These are phyloP conservation scores for Coenonympha arcania DNA, from an alignment of 2,888 invertebrate species.

Conservation along the genomic window DNA sequence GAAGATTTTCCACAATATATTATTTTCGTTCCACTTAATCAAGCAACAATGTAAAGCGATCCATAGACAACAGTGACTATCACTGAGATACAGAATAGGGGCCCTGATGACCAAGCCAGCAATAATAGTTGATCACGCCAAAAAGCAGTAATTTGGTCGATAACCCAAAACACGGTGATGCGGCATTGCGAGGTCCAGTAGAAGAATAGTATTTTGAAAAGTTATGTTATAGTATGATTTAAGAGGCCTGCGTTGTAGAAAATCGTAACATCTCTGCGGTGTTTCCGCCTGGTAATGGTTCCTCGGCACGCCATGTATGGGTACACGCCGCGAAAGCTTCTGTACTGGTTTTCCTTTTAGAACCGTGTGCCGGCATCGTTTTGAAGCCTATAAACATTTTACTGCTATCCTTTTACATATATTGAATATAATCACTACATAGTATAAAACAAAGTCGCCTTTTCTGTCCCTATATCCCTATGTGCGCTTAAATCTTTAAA, in stretches of 20 bases:
- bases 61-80: too few relatives aligned
- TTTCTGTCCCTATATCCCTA: too few relatives aligned
- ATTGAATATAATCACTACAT: too few relatives aligned
- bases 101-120: neutral
- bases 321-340: constrained; percentile 24
- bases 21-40: too few relatives aligned
- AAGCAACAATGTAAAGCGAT: too few relatives aligned
- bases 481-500: too few relatives aligned
- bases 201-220: too few relatives aligned
- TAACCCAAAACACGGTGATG: constrained; percentile 17
- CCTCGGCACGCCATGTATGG: constrained; percentile 36
- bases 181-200: constrained; percentile 8
- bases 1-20: too few relatives aligned
- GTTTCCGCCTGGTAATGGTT: constrained; percentile 37
- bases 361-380: neutral
- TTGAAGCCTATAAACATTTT: neutral
- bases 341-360: neutral
- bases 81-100: too few relatives aligned
- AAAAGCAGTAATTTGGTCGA: constrained; percentile 13
- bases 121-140: constrained; percentile 2
- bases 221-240: too few relatives aligned
- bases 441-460: too few relatives aligned
- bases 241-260: constrained; percentile 44
- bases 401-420: too few relatives aligned
- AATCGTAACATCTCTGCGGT: constrained; percentile 43